Base-by-base conservation (phyloP, 2,113 vertebrate genomes). In the Anseranas semipalmata region DNA sequence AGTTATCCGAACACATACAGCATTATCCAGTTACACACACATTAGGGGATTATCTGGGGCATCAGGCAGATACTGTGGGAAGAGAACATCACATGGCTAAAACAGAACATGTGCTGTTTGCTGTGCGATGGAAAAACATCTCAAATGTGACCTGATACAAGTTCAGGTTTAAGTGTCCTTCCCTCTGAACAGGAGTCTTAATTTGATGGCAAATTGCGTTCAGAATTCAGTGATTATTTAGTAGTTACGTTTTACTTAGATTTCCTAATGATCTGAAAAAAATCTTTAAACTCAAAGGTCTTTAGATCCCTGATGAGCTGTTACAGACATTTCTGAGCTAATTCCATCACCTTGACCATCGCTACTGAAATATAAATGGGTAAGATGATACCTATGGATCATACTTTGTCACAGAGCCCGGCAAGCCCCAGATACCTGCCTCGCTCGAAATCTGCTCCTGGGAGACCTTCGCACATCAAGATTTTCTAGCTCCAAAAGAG, bases 181-280 rank as follows among this genome's bases (percentile, higher is more conserved):
- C 77, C 74, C 32, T 78, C 80, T 37, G 91, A 75, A 91, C 45
- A 72, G 39, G 55, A n/a, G 7, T 45, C 87, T 39, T 87, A 46
- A 96, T 87, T 48, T 41, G 62, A 82, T 7, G 37, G 87, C 73
- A 96, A 94, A 89, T 85, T 65, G 27, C 37, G 91, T 82, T 89
- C 62, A 28, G 62, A 76, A 87, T 16, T 30, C 76, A 46, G 66
- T 22, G 87, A 91, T 96, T 93, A 95, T 56, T 82, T 82, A 68
- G 58, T 33, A 70, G 84, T 93, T 93, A 87, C 50, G 74, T 96
- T 95, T 74, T 41, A 93, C 88, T 77, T 77, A 19, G 81, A 65
- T 91, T 94, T 72, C 89, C 95, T 93, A 94, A 95, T 85, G 95
- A 91, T 95, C 58, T 89, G 71, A 91, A 67, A 41, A n/a, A 93